phyloP scores from a whole-genome alignment of 2,888 invertebrate genomes.

The Thymelicus lineola region DNA sequence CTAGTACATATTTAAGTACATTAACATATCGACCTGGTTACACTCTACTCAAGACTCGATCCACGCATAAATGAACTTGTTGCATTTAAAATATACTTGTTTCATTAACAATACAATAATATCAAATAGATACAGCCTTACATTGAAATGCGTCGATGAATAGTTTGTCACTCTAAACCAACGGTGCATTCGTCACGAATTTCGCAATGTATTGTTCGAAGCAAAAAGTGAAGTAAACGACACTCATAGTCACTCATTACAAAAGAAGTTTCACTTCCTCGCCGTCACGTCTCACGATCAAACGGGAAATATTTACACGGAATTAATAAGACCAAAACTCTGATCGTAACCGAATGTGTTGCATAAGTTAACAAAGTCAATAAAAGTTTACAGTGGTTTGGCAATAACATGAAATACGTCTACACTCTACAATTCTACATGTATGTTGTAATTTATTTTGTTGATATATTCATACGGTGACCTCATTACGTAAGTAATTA shows the following conservation, averaged over 20 bases:
- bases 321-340: conserved; percentile 39
- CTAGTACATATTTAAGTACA: too few relatives aligned
- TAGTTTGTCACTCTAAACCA: conserved; percentile 21
- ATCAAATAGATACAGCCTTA: neutral
- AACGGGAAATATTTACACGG: conserved; percentile 63
- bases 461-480: too few relatives aligned
- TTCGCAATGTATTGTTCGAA: conserved; percentile 52
- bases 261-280: conserved; percentile 78
- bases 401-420: conserved; percentile 12
- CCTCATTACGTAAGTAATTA: too few relatives aligned
- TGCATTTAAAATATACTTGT: too few relatives aligned
- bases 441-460: too few relatives aligned
- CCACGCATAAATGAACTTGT: too few relatives aligned
- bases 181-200: conserved; percentile 53
- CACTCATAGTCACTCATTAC: conserved; percentile 69
- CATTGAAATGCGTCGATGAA: conserved; percentile 20
- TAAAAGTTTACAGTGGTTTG: conserved; percentile 5
- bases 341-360: conserved; percentile 4
- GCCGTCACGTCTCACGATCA: conserved; percentile 79
- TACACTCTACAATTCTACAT: too few relatives aligned
- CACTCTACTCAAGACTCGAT: neutral
- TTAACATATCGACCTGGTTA: neutral
- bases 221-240: conserved; percentile 54
- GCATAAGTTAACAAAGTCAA: conserved; percentile 10
- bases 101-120: too few relatives aligned